Percentiles rank a stretch among this genome's conserved stretches.
phyloP scores from a whole-genome alignment of 2,888 invertebrate genomes.

The Uropetala carovei region DNA sequence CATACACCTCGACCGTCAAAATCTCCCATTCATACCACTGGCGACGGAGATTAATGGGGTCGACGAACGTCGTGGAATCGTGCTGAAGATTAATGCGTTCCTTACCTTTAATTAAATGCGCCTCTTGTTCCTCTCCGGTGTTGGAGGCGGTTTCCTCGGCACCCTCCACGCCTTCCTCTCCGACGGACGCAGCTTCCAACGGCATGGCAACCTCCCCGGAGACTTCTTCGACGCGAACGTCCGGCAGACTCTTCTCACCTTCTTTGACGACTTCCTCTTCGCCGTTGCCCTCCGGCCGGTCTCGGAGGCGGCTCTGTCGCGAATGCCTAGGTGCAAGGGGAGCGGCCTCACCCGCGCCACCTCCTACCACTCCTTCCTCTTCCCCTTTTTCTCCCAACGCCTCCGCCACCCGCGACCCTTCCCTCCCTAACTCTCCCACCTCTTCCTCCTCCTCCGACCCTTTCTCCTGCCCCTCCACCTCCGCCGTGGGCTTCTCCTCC shows the following conservation, averaged over 20 bases:
- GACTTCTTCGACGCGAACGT: not conserved
- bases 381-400: constrained; percentile 8
- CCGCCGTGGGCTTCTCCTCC: not conserved
- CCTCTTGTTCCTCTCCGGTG: constrained; percentile 37
- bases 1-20: not conserved
- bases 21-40: not conserved
- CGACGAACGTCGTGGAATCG: not conserved
- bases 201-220: constrained; percentile 41
- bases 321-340: constrained; percentile 30
- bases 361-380: constrained; percentile 29
- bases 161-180: constrained; percentile 31
- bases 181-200: constrained; percentile 34
- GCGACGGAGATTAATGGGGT: not conserved
- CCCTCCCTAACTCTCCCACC: constrained; percentile 28
- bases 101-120: constrained; percentile 55
- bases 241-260: not conserved
- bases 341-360: constrained; percentile 49
- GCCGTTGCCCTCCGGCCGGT: constrained; percentile 29
- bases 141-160: constrained; percentile 23
- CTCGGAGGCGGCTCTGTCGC: constrained; percentile 58
- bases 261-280: constrained; percentile 8
- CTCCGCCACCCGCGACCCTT: constrained; percentile 40
- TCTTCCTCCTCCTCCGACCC: constrained; percentile 30
- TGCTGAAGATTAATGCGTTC: not conserved
- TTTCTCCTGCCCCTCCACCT: constrained; percentile 31